These are phyloP conservation scores for Microcebus murinus DNA, from an alignment of 2,113 vertebrate species.

Conservation along the genomic window DNA sequence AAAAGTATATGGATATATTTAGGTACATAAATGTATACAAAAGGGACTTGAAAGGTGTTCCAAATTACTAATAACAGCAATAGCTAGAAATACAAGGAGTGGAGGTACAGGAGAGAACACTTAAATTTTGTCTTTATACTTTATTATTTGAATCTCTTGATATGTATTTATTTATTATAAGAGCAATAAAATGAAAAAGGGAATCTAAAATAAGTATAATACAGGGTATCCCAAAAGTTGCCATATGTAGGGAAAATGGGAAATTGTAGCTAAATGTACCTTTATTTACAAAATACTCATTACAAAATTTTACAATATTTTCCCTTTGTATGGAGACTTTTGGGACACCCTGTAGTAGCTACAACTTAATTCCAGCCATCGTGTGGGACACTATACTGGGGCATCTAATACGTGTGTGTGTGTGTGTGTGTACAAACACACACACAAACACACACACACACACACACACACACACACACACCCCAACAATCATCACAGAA, in stretches of 20 bases:
- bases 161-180: neutral
- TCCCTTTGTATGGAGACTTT: no score
- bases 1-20: neutral
- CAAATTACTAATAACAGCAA: neutral
- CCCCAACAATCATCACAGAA: neutral
- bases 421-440: neutral
- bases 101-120: neutral
- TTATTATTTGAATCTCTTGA: neutral
- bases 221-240: neutral
- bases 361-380: neutral
- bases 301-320: no score
- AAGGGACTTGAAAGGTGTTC: neutral
- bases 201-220: neutral
- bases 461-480: neutral
- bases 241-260: no score
- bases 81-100: neutral
- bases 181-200: neutral
- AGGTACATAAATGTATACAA: neutral
- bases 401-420: neutral
- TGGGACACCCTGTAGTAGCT: neutral
- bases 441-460: no score
- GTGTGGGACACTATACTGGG: neutral
- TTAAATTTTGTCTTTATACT: neutral
- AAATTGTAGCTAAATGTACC: no score
- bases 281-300: no score